Conservation (phyloP, 2,113 vertebrate genomes). For the Dicrurus megarhynchus region DNA sequence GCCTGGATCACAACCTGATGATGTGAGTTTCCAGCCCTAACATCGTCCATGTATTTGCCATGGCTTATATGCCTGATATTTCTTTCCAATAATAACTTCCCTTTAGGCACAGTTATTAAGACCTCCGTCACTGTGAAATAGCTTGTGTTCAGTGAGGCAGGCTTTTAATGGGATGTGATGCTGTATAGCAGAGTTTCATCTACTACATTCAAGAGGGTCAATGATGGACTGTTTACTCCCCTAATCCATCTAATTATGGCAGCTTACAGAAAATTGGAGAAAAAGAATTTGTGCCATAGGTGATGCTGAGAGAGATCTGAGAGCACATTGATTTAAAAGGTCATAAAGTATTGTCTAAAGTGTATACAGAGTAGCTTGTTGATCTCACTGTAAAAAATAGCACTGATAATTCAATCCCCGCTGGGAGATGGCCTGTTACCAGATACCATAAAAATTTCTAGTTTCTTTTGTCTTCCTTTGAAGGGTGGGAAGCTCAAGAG, state of each 20-base stretch:
- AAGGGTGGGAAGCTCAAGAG: not conserved
- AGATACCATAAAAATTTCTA: not conserved
- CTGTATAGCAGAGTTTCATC: slow-evolving; percentile 41
- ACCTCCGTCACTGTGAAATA: slow-evolving; percentile 50
- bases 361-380: not conserved
- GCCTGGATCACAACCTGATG: slow-evolving; percentile 8
- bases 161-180: slow-evolving; percentile 48
- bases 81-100: slow-evolving; percentile 52
- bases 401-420: not conserved
- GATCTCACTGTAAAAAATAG: not conserved
- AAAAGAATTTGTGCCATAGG: not conserved
- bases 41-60: not conserved
- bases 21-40: slow-evolving; percentile 29
- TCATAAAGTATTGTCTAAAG: not conserved
- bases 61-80: slow-evolving; percentile 24
- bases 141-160: slow-evolving; percentile 39
- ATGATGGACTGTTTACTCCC: slow-evolving; percentile 14
- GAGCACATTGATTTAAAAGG: slow-evolving; percentile 1
- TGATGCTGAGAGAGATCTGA: not conserved
- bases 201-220: slow-evolving; percentile 20
- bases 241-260: slow-evolving; percentile 55
- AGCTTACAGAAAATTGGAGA: slow-evolving; percentile 9
- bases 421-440: not conserved
- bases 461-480: not conserved
- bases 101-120: slow-evolving; percentile 60